Conservation (phyloP, 2,797 vertebrate species). For the Enteromius viviparus region DNA sequence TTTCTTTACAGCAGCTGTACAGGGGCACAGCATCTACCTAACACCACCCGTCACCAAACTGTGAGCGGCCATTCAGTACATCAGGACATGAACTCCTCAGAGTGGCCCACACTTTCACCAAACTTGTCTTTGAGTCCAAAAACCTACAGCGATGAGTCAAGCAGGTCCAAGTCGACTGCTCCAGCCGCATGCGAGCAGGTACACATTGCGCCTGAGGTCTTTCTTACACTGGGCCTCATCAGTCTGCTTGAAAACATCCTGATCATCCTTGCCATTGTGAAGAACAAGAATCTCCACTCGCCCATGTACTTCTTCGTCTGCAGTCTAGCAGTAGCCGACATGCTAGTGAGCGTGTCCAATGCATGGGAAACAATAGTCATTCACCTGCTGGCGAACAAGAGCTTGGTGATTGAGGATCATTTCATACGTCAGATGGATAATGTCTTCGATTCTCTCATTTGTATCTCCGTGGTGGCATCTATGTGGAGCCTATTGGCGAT, state of each 20-base stretch:
- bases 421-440: slow-evolving; percentile 94
- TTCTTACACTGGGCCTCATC: slow-evolving; percentile 91
- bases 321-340: slow-evolving; percentile 94
- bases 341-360: slow-evolving; percentile 96
- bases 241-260: slow-evolving; percentile 93
- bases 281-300: slow-evolving; percentile 97
- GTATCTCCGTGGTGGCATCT: slow-evolving; percentile 94
- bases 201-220: slow-evolving; percentile 90
- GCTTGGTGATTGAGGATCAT: slow-evolving; percentile 84
- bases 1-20: slow-evolving; percentile 25
- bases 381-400: slow-evolving; percentile 88
- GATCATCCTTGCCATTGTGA: slow-evolving; percentile 90
- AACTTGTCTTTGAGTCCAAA: slow-evolving; percentile 41
- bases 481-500: slow-evolving; percentile 96
- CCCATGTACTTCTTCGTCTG: slow-evolving; percentile 97
- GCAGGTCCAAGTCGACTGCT: slow-evolving; percentile 66
- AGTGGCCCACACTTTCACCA: slow-evolving; percentile 29
- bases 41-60: not conserved
- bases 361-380: slow-evolving; percentile 95
- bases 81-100: slow-evolving; percentile 69
- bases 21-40: slow-evolving; percentile 12
- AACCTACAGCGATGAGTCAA: slow-evolving; percentile 58
- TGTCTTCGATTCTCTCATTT: slow-evolving; percentile 96
- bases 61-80: not conserved
- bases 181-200: slow-evolving; percentile 86